Conservation (phyloP, 1,140 invertebrate genomes). For the Magallana ariakensis region DNA sequence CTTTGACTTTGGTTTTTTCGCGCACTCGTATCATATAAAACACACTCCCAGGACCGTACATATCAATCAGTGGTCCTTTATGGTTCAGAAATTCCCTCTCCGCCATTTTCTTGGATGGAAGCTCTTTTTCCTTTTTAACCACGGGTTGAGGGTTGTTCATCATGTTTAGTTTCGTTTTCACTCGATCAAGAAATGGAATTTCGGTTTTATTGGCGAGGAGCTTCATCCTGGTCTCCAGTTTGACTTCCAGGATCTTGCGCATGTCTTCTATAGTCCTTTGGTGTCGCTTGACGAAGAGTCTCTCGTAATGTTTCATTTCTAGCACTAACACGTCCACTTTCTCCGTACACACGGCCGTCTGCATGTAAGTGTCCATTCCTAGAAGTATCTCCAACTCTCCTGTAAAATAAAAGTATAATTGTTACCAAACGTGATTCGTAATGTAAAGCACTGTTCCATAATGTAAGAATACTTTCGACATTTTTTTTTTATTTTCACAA, state of each 20-base stretch:
- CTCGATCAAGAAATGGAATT: conserved; percentile 64
- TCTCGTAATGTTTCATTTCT: conserved; percentile 78
- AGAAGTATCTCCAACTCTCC: conserved; percentile 77
- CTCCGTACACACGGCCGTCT: conserved; percentile 76
- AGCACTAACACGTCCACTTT: conserved; percentile 77
- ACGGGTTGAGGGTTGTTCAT: conserved; percentile 57
- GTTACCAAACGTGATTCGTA: not conserved
- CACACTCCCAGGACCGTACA: conserved; percentile 76
- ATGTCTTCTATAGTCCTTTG: conserved; percentile 75
- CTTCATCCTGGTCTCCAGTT: conserved; percentile 62
- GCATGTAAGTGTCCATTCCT: conserved; percentile 76
- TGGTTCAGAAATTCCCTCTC: conserved; percentile 72
- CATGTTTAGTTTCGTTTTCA: conserved; percentile 52
- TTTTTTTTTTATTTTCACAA: no score
- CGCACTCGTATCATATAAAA: conserved; percentile 75
- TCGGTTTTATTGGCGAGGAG: conserved; percentile 65
- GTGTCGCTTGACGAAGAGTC: conserved; percentile 75
- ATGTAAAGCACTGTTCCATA: no score
- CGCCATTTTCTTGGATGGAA: conserved; percentile 64
- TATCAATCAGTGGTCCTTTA: conserved; percentile 74
- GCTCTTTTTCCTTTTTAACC: conserved; percentile 56
- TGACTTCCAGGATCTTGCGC: conserved; percentile 67
- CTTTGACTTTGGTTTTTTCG: conserved; percentile 60
- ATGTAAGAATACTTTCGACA: no score
- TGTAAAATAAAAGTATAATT: conserved; percentile 50